A percentile compares a stretch with the other conserved stretches of the same genome.
Evolutionary conservation across 1,140 invertebrate species (phyloP).

Genomic region (Drosophila chauvacae): DNA sequence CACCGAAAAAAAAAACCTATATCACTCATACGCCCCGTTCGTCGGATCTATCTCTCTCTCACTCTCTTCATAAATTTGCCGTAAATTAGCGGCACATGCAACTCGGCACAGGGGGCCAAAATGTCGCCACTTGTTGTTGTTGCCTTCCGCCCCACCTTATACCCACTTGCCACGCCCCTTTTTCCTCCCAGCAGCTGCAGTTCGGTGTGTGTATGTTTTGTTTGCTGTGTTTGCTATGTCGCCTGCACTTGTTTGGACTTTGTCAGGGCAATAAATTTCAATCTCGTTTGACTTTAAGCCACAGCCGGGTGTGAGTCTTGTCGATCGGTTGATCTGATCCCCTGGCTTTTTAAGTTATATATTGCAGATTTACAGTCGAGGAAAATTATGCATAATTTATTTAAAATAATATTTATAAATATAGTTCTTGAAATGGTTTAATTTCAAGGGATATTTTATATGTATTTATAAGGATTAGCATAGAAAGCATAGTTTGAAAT

Average conservation of each 20-base stretch:
- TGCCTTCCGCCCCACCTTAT: constrained; percentile 16
- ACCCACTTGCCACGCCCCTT: constrained; percentile 57
- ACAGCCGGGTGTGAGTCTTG: constrained; percentile 60
- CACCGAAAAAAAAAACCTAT: constrained; percentile 30
- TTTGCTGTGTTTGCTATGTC: constrained; percentile 47
- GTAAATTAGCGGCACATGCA: constrained; percentile 84
- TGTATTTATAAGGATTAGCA: not conserved
- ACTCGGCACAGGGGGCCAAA: constrained; percentile 59
- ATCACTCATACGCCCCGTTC: constrained; percentile 74
- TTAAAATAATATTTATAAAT: not conserved
- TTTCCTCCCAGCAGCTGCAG: constrained; percentile 53
- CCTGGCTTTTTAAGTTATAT: not conserved
- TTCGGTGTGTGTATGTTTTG: constrained; percentile 21
- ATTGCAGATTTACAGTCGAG: not conserved
- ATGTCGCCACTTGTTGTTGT: constrained; percentile 71
- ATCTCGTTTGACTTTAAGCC: constrained; percentile 77
- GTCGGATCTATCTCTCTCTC: constrained; percentile 11
- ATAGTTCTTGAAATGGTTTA: not conserved
- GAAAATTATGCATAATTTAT: not conserved
- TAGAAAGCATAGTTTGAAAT: not conserved
- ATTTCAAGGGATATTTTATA: not conserved
- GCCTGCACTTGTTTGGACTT: constrained; percentile 70
- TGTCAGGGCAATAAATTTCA: constrained; percentile 78
- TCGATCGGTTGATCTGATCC: constrained; percentile 23
- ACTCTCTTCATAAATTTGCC: constrained; percentile 74